These are phyloP conservation scores for Ceyx cyanopectus DNA, from an alignment of 2,113 vertebrate species.

Conservation along the genomic window DNA sequence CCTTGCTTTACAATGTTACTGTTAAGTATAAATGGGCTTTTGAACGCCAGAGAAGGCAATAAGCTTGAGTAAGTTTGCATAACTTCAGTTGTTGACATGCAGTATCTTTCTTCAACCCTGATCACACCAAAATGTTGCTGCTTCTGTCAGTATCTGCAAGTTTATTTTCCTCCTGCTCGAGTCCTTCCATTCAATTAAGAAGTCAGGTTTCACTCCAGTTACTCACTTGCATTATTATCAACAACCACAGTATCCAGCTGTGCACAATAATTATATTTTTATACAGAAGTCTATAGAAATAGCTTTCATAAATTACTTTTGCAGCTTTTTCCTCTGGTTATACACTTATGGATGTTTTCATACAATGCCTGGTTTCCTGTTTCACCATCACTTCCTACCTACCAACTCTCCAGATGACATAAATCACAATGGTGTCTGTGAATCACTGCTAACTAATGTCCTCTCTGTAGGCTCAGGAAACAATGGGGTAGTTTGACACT, in stretches of 20 bases:
- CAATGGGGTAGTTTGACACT: neutral
- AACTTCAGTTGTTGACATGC: neutral
- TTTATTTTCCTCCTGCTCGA: conserved; percentile 1
- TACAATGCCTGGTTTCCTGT: conserved; percentile 67
- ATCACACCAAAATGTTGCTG: conserved; percentile 29
- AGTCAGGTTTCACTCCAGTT: conserved; percentile 55
- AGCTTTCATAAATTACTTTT: conserved; percentile 30
- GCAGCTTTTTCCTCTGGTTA: conserved; percentile 59
- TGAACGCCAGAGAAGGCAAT: neutral
- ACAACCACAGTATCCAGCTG: conserved; percentile 54
- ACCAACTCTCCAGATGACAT: conserved; percentile 33
- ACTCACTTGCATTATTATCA: conserved; percentile 46
- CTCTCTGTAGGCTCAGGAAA: conserved; percentile 23
- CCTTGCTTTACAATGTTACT: neutral
- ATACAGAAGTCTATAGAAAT: conserved; percentile 29
- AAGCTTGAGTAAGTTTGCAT: neutral
- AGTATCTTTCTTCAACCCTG: neutral
- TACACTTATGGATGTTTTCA: conserved; percentile 26
- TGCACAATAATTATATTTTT: conserved; percentile 16
- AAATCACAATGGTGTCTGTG: neutral
- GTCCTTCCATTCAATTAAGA: conserved; percentile 54
- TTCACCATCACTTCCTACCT: conserved; percentile 52
- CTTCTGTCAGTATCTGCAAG: conserved; percentile 7
- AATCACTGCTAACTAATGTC: neutral
- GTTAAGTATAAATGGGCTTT: neutral